phyloP scores from a whole-genome alignment of 2,113 vertebrate genomes.

The Callipepla squamata region DNA sequence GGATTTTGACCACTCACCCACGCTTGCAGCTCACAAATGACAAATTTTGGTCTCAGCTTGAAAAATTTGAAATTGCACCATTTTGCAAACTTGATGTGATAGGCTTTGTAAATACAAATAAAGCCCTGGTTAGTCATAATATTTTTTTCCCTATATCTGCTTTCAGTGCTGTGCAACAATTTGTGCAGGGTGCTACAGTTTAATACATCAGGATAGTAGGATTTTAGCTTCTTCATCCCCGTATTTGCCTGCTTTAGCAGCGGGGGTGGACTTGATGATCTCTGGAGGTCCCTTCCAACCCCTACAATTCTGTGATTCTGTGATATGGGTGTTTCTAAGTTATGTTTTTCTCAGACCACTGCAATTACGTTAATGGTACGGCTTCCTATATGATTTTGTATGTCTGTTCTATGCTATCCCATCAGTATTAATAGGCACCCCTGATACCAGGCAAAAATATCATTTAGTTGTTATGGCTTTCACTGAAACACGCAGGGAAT shows the following conservation, averaged over 20 bases:
- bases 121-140: background rate
- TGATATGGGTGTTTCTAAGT: background rate
- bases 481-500: background rate
- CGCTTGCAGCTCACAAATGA: background rate
- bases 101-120: background rate
- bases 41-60: background rate
- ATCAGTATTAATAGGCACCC: background rate
- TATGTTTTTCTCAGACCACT: background rate
- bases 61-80: background rate
- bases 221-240: background rate
- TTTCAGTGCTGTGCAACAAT: background rate
- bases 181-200: background rate
- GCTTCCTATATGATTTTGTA: background rate
- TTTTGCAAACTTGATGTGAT: background rate
- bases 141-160: background rate
- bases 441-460: background rate
- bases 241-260: no score
- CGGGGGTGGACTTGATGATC: no score
- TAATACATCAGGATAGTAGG: background rate
- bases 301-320: background rate
- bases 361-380: background rate
- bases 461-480: slow-evolving; percentile 17
- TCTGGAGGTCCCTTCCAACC: no score
- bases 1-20: background rate
- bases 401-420: background rate